A percentile compares a stretch with the other conserved stretches of the same genome.
Evolutionary conservation across 2,797 vertebrate species (phyloP).

Genomic region (Schizopygopsis malacanthus): DNA sequence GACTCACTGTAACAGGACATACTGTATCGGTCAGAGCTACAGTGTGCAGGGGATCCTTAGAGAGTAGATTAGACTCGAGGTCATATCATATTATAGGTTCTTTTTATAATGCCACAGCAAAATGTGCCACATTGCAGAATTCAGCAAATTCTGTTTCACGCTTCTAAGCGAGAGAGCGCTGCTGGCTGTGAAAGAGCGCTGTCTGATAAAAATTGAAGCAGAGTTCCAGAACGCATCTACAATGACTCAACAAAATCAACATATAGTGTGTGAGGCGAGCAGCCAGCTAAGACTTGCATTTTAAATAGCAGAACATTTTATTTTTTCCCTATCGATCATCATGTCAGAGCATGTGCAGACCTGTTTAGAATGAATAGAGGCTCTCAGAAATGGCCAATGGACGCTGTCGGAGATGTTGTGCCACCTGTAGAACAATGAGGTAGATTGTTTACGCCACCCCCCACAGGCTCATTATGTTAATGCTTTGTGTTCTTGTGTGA

Average conservation of each 20-base stretch:
- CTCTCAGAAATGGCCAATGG: slow-evolving; percentile 26
- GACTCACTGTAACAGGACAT: slow-evolving; percentile 7
- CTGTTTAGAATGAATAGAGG: background rate
- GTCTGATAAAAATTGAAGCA: slow-evolving; percentile 53
- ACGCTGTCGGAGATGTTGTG: background rate
- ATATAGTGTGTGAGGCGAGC: slow-evolving; percentile 10
- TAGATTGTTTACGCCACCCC: slow-evolving; percentile 39
- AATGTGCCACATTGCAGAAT: slow-evolving; percentile 49
- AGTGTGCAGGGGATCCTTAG: slow-evolving; percentile 17
- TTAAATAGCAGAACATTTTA: slow-evolving; percentile 5
- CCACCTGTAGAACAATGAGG: slow-evolving; percentile 54
- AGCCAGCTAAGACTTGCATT: slow-evolving; percentile 7
- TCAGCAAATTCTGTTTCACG: slow-evolving; percentile 42
- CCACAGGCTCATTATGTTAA: slow-evolving; percentile 50
- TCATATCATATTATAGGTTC: slow-evolving; percentile 49
- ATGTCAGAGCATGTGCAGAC: background rate
- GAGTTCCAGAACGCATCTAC: slow-evolving; percentile 48
- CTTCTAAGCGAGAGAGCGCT: slow-evolving; percentile 36
- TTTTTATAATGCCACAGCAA: slow-evolving; percentile 53
- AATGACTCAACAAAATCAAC: slow-evolving; percentile 55
- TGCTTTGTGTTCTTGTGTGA: slow-evolving; percentile 18
- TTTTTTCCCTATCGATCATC: slow-evolving; percentile 27
- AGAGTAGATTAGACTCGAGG: slow-evolving; percentile 35
- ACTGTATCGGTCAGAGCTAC: slow-evolving; percentile 6
- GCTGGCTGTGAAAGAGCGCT: slow-evolving; percentile 31